These are phyloP conservation scores for Heliconius ethilla DNA, from an alignment of 2,888 invertebrate genomes.

Conservation along the genomic window DNA sequence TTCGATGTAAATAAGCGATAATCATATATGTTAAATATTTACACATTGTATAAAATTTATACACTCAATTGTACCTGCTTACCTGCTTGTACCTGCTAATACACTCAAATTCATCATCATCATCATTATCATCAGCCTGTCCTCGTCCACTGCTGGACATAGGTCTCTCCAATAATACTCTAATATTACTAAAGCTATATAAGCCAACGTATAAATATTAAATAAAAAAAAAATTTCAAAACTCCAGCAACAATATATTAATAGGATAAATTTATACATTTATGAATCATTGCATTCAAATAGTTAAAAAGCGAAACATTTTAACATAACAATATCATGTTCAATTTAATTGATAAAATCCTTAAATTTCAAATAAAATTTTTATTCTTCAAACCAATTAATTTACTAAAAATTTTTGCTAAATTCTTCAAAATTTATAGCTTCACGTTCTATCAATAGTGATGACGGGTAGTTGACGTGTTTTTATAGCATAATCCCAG, in stretches of 20 bases:
- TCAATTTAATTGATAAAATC: constrained; percentile 9
- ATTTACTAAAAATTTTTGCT: neutral
- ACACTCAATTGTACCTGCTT: too few species aligned
- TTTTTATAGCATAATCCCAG: constrained; percentile 63
- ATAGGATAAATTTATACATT: neutral
- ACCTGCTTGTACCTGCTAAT: too few species aligned
- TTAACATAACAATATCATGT: constrained; percentile 14
- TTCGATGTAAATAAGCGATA: too few species aligned
- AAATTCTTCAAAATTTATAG: constrained; percentile 44
- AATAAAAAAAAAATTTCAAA: too few species aligned
- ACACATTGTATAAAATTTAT: too few species aligned
- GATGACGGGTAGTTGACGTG: constrained; percentile 65
- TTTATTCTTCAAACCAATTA: constrained; percentile 1
- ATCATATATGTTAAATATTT: too few species aligned
- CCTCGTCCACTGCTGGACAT: too few species aligned
- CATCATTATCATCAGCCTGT: too few species aligned
- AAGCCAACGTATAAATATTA: too few species aligned
- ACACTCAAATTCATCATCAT: too few species aligned
- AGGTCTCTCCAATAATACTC: too few species aligned
- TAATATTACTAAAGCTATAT: too few species aligned
- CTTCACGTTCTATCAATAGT: constrained; percentile 63
- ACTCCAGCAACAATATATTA: neutral
- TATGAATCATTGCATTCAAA: neutral
- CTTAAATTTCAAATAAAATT: neutral
- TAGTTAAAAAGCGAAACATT: neutral